These are phyloP conservation scores for Phaonia tiefii DNA, from an alignment of 2,888 invertebrate species.

Conservation along the genomic window DNA sequence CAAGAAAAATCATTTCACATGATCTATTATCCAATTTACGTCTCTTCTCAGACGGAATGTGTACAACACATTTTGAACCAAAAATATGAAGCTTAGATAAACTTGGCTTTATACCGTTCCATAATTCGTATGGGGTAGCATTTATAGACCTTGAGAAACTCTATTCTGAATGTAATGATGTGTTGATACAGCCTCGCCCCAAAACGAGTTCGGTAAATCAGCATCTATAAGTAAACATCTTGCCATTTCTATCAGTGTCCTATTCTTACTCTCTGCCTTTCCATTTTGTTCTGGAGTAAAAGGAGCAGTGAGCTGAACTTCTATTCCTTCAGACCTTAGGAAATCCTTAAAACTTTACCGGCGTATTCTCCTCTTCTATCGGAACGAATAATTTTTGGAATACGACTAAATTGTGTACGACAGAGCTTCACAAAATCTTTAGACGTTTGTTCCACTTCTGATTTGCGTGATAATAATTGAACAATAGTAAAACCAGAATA, in stretches of 20 bases:
- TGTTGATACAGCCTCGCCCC: constrained; percentile 2
- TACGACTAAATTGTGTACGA: constrained; percentile 46
- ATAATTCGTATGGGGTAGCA: constrained; percentile 60
- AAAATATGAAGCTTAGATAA: too few relatives aligned
- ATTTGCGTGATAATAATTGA: too few relatives aligned
- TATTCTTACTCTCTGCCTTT: constrained; percentile 38
- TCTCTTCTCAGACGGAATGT: too few relatives aligned
- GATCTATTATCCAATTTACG: too few relatives aligned
- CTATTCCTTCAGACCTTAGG: constrained; percentile 17
- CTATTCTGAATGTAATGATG: constrained; percentile 65
- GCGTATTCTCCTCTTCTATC: constrained; percentile 52
- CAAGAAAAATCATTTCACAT: too few relatives aligned
- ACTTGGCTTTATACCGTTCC: constrained; percentile 62
- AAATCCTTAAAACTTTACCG: constrained; percentile 21
- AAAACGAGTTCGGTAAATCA: constrained; percentile 28
- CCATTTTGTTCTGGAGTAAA: too few relatives aligned
- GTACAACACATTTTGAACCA: too few relatives aligned
- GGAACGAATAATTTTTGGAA: constrained; percentile 48
- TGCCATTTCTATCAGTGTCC: too few relatives aligned
- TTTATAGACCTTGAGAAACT: constrained; percentile 53
- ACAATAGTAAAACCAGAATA: too few relatives aligned
- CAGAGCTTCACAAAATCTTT: constrained; percentile 42
- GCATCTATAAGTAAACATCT: constrained; percentile 41
- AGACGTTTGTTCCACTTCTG: too few relatives aligned
- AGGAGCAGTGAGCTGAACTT: too few relatives aligned